Evolutionary conservation across 2,888 invertebrate genomes (phyloP), one percentile per base, ranked within the genome.

Genomic region (Ectemnius cavifrons): DNA sequence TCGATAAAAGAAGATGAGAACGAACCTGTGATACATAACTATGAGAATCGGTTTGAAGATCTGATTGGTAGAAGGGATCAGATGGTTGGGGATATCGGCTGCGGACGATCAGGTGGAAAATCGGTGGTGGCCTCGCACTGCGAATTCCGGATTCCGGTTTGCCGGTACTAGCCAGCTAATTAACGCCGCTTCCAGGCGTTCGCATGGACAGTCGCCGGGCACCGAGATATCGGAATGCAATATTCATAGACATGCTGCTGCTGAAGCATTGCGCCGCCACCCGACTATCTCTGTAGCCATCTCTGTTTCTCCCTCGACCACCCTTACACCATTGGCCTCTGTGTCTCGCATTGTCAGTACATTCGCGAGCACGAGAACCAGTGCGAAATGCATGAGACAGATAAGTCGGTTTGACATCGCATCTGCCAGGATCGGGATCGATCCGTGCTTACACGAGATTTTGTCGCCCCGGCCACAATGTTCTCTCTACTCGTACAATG

Each of bases 141-240:
- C 68, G 74, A 75, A 70, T 66, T 79, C 67, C 61, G 69, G 64
- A 82, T 81, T 79, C 82, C 81, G 63, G 46, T 71, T 74, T 67
- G 69, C 71, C 52, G 52, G 77, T 76, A 81, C 78, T 37, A 45
- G 18, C 78, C 71, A 75, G 77, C 79, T 85, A 86, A 86, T 86
- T 86, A 86, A 86, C 85, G 78, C 68, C 77, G 73, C 69, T 74
- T 67, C 49, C 63, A 67, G 59, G 75, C 67, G 76, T 78, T 65
- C 78, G 74, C 73, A 75, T 76, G 77, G 80, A 83, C 80, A 79
- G 67, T 77, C 73, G 75, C 68, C 71, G 52, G 52, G 62, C 62
- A 65, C 59, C 71, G 74, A 77, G 73, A 74, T 78, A 82, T 82
- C 78, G 86, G 86, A 85, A 86, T 86, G 84, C 84, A 84, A 86